phyloP scores from a whole-genome alignment of 2,888 invertebrate species.

The Diarsia dahlii region DNA sequence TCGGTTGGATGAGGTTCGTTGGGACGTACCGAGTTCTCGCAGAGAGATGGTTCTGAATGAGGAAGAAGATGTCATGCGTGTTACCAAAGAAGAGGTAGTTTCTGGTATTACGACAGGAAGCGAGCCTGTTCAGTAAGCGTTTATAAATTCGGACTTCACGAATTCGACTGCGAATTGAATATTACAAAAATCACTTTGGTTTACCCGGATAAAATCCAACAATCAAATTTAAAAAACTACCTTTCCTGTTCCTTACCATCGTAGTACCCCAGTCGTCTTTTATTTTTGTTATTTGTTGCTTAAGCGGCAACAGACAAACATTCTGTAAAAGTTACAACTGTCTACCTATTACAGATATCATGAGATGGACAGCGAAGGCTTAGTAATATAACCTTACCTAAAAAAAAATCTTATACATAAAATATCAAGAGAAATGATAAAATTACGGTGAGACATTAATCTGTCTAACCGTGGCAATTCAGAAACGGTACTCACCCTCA shows the following conservation, averaged over 20 bases:
- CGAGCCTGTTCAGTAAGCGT: background rate
- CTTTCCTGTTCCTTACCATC: too few species aligned
- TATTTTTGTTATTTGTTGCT: too few species aligned
- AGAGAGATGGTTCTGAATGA: conserved; percentile 75
- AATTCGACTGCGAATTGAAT: background rate
- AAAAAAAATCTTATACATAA: background rate
- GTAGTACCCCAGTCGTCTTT: too few species aligned
- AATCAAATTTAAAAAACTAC: too few species aligned
- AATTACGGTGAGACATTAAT: too few species aligned
- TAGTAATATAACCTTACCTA: too few species aligned
- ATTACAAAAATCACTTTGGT: too few species aligned
- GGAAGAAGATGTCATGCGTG: background rate
- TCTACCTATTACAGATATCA: too few species aligned
- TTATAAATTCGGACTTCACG: background rate
- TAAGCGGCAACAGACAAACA: too few species aligned
- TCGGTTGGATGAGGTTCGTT: conserved; percentile 92
- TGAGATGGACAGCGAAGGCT: too few species aligned
- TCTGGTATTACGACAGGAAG: background rate
- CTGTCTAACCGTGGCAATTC: background rate
- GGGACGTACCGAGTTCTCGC: conserved; percentile 87
- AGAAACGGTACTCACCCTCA: conserved; percentile 66
- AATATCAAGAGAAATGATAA: background rate
- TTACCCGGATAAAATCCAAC: too few species aligned
- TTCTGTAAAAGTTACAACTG: too few species aligned
- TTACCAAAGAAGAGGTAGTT: background rate